These are phyloP conservation scores for Heliconius charithonia DNA, from an alignment of 2,888 invertebrate species.

Conservation along the genomic window DNA sequence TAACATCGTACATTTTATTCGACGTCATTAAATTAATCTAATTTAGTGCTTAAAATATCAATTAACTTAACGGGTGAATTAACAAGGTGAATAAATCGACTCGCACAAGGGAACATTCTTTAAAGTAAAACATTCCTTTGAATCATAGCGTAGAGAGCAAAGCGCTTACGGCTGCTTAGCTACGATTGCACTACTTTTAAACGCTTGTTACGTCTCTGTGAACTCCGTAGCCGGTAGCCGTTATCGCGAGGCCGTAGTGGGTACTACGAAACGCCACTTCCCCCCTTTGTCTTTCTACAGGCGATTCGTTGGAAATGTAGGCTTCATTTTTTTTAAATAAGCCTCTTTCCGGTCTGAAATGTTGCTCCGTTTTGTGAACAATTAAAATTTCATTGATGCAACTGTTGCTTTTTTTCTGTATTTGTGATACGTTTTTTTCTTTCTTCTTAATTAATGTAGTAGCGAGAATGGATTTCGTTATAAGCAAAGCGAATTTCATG, in stretches of 20 bases:
- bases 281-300: constrained; percentile 15
- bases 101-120: constrained; percentile 16
- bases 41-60: background rate
- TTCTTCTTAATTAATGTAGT: background rate
- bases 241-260: constrained; percentile 1
- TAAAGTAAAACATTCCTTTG: constrained; percentile 28
- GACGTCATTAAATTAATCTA: background rate
- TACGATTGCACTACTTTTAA: constrained; percentile 32
- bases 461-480: background rate
- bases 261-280: constrained; percentile 16
- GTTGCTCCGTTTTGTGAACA: background rate
- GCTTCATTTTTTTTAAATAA: constrained; percentile 10
- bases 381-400: background rate
- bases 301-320: constrained; percentile 5
- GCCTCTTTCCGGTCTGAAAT: background rate
- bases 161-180: constrained; percentile 28
- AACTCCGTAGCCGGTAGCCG: constrained; percentile 28
- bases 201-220: constrained; percentile 29
- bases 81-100: background rate
- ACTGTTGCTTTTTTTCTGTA: background rate
- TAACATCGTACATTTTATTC: constrained; percentile 6
- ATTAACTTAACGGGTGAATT: background rate
- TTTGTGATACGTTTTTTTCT: background rate
- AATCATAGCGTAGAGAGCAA: constrained; percentile 13
- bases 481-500: background rate